phyloP scores from a whole-genome alignment of 2,797 vertebrate genomes.

The Peromyscus eremicus region DNA sequence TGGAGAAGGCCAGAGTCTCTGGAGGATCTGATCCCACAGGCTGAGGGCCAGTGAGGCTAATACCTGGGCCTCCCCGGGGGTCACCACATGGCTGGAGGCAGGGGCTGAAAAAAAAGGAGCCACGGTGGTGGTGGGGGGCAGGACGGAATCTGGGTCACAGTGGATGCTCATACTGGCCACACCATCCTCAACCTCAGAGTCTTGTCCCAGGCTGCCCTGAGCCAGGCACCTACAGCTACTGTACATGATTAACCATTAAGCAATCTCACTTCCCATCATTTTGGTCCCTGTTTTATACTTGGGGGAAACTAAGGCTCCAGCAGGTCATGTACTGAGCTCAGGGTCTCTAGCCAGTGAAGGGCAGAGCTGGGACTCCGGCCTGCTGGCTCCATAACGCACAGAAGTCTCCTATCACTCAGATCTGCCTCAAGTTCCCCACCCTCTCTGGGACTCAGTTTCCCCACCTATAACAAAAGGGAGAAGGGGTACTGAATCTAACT shows the following conservation, averaged over 20 bases:
- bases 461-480: neutral
- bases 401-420: neutral
- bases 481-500: neutral
- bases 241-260: rapidly evolving
- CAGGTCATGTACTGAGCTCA: neutral
- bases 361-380: neutral
- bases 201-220: neutral
- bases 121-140: rapidly evolving
- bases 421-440: neutral
- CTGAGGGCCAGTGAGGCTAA: neutral
- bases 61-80: rapidly evolving
- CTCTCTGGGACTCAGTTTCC: neutral
- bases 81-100: rapidly evolving
- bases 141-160: neutral
- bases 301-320: neutral
- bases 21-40: neutral
- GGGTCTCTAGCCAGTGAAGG: neutral
- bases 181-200: rapidly evolving
- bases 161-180: neutral
- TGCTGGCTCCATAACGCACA: neutral
- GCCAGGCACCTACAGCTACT: neutral
- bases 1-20: neutral
- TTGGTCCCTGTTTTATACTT: neutral
- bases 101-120: neutral
- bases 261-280: neutral